Conservation (phyloP, 2,797 vertebrate species). For the Betta splendens region DNA sequence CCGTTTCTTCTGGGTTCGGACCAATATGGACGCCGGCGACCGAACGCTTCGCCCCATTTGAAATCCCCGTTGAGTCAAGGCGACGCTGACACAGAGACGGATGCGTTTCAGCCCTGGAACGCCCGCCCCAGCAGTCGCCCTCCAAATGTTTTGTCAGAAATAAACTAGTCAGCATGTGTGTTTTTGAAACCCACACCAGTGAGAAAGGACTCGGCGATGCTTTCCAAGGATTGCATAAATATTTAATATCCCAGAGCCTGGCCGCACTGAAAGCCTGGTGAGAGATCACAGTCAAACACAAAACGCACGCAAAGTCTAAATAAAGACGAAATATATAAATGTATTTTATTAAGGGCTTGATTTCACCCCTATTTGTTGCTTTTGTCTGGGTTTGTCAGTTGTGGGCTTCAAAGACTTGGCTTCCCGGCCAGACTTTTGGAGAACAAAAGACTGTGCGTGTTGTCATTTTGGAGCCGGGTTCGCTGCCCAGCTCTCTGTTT, state of each 20-base stretch:
- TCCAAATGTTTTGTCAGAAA: constrained; percentile 57
- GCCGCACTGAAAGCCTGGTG: constrained; percentile 62
- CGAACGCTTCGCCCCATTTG: constrained; percentile 23
- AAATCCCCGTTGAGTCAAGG: constrained; percentile 52
- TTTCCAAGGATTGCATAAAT: constrained; percentile 71
- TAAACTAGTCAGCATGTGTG: constrained; percentile 69
- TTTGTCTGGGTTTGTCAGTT: constrained; percentile 53
- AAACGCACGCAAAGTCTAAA: constrained; percentile 57
- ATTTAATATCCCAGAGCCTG: constrained; percentile 72
- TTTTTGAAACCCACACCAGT: constrained; percentile 73
- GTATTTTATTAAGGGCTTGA: constrained; percentile 50
- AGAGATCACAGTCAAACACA: constrained; percentile 53
- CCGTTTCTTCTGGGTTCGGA: constrained; percentile 20
- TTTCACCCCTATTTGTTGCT: constrained; percentile 41
- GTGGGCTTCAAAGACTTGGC: constrained; percentile 69
- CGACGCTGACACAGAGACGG: constrained; percentile 57
- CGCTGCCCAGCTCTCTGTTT: constrained; percentile 55
- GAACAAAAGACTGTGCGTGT: constrained; percentile 60
- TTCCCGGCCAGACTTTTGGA: constrained; percentile 26
- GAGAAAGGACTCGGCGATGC: constrained; percentile 60
- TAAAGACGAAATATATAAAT: constrained; percentile 41
- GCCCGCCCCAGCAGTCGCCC: constrained; percentile 21
- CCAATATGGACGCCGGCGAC: not conserved
- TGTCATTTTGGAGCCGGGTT: constrained; percentile 47
- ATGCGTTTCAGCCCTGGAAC: constrained; percentile 53